Percentiles rank a stretch among this genome's conserved stretches.
phyloP scores from a whole-genome alignment of 2,888 invertebrate species.

The Nesidiocoris tenuis region DNA sequence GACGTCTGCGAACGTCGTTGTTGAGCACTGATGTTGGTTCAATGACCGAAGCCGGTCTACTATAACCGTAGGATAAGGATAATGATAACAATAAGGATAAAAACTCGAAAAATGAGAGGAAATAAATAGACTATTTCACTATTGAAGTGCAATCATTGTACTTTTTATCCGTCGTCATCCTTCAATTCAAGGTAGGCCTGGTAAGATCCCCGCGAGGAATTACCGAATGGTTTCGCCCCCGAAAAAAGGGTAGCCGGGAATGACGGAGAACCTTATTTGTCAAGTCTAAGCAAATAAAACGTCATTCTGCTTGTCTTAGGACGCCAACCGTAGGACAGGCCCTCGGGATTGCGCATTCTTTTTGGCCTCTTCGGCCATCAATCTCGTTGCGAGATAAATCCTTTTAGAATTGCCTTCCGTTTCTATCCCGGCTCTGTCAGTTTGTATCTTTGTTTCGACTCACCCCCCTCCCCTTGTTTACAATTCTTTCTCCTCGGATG shows the following conservation, averaged over 20 bases:
- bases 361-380: constrained; percentile 38
- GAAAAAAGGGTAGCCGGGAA: neutral
- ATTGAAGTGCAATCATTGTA: too few species aligned
- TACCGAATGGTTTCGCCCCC: neutral
- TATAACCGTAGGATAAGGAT: too few species aligned
- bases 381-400: constrained; percentile 36
- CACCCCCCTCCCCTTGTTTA: neutral
- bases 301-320: constrained; percentile 41
- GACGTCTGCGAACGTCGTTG: too few species aligned
- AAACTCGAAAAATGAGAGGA: too few species aligned
- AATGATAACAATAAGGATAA: too few species aligned
- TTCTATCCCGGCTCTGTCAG: neutral
- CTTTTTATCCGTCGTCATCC: too few species aligned
- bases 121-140: too few species aligned
- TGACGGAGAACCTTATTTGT: constrained; percentile 31
- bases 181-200: too few species aligned
- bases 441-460: neutral
- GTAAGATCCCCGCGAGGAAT: neutral
- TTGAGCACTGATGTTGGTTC: too few species aligned
- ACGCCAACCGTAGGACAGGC: constrained; percentile 16
- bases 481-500: neutral
- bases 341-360: constrained; percentile 36
- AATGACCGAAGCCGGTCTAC: too few species aligned
- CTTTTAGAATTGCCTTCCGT: constrained; percentile 33
- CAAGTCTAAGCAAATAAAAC: constrained; percentile 43